A percentile compares a stretch with the other conserved stretches of the same genome.
phyloP scores from a whole-genome alignment of 2,113 vertebrate species.

The Probosciger aterrimus region DNA sequence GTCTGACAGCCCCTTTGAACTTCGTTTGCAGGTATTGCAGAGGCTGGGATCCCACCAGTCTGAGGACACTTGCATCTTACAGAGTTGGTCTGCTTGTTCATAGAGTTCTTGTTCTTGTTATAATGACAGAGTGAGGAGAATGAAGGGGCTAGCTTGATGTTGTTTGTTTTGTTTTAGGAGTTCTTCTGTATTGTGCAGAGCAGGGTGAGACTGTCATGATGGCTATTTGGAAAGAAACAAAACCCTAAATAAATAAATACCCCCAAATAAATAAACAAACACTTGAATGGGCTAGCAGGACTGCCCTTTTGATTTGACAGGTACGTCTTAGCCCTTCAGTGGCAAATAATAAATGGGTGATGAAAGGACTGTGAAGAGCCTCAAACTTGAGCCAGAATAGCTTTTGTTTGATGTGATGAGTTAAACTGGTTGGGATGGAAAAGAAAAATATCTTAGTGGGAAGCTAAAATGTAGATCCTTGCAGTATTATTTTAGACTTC shows the following conservation, averaged over 20 bases:
- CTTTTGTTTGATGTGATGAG: neutral
- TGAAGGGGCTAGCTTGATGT: neutral
- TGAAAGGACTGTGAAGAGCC: neutral
- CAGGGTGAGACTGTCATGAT: neutral
- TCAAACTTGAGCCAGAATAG: neutral
- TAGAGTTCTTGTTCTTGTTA: neutral
- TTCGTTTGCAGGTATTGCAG: neutral
- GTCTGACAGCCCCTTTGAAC: neutral
- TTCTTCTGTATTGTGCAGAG: neutral
- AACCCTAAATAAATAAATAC: neutral
- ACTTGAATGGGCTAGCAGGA: neutral
- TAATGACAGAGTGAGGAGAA: neutral
- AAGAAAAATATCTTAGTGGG: neutral
- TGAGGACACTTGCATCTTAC: neutral
- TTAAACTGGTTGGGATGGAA: neutral
- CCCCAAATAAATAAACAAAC: neutral
- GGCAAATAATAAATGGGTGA: neutral
- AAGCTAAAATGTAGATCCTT: neutral
- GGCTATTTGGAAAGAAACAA: neutral
- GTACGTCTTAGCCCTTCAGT: neutral
- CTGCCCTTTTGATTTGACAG: neutral
- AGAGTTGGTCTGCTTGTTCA: neutral
- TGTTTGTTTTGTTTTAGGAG: neutral
- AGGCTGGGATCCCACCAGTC: neutral
- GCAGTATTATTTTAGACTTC: neutral